Percentiles rank a stretch among this genome's conserved stretches.
phyloP scores from a whole-genome alignment of 2,797 vertebrate species.

The Potorous gilbertii region DNA sequence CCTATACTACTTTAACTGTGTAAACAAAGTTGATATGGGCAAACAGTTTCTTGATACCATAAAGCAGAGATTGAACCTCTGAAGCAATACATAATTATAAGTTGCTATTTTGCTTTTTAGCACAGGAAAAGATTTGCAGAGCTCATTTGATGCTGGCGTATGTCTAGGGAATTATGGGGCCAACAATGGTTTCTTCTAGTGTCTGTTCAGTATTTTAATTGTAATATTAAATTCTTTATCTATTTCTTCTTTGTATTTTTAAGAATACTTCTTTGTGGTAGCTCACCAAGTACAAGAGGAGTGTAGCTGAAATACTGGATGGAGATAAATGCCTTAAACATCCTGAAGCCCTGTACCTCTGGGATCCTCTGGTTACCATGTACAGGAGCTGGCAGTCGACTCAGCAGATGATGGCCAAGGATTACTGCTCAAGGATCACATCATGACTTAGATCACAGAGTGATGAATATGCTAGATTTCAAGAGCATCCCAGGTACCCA shows the following conservation, averaged over 20 bases:
- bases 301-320: conserved; percentile 21
- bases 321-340: conserved; percentile 47
- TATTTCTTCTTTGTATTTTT: conserved; percentile 63
- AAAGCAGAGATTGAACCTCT: background rate
- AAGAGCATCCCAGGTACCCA: background rate
- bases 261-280: conserved; percentile 57
- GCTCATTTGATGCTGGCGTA: background rate
- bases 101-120: conserved; percentile 2
- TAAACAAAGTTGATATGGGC: background rate
- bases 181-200: conserved; percentile 76
- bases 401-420: background rate
- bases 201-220: conserved; percentile 80
- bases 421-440: background rate
- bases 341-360: background rate
- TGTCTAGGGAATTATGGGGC: conserved; percentile 68
- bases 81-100: background rate
- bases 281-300: conserved; percentile 41
- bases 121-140: background rate
- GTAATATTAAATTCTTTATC: conserved; percentile 68
- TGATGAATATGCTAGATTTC: conserved; percentile 18
- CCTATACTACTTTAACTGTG: background rate
- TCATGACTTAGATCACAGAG: background rate
- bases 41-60: background rate
- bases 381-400: background rate
- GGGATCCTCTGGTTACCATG: conserved; percentile 22